Conservation (phyloP, 1,140 invertebrate genomes). For the Drosophila bocki region DNA sequence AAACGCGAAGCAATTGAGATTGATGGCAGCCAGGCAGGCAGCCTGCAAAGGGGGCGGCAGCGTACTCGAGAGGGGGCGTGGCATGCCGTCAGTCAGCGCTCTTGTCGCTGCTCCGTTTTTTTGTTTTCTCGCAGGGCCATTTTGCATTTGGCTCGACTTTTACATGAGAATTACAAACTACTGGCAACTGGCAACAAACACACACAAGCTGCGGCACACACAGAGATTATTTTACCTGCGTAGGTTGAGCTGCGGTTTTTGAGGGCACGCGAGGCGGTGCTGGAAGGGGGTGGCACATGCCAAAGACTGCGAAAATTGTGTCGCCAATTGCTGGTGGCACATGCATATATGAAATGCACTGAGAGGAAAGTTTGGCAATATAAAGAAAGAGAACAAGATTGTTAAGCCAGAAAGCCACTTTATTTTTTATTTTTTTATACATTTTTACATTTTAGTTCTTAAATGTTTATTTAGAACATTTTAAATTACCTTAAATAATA, state of each 20-base stretch:
- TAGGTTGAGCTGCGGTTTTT: conserved; percentile 49
- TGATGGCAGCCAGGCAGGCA: conserved; percentile 66
- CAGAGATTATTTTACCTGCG: conserved; percentile 56
- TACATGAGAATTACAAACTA: conserved; percentile 84
- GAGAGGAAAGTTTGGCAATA: not conserved
- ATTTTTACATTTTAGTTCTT: too few species aligned
- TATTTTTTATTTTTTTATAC: too few species aligned
- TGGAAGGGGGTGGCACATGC: conserved; percentile 58
- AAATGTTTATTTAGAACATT: too few species aligned
- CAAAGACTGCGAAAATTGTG: conserved; percentile 77
- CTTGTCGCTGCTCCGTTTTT: conserved; percentile 12
- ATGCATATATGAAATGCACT: not conserved
- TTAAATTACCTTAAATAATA: too few species aligned
- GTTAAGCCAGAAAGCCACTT: not conserved
- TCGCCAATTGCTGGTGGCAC: conserved; percentile 63
- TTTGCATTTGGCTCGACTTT: conserved; percentile 81
- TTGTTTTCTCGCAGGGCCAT: conserved; percentile 67
- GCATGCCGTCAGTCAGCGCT: conserved; percentile 50
- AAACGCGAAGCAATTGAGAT: conserved; percentile 84
- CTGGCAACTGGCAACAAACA: conserved; percentile 65
- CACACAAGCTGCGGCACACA: conserved; percentile 8
- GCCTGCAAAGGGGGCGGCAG: conserved; percentile 31
- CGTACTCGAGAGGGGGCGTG: conserved; percentile 39
- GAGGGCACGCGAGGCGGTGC: not conserved
- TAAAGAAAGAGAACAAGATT: rapidly evolving